Percentiles rank a stretch among this genome's conserved stretches.
Conservation (phyloP, 1,140 invertebrate genomes). For the Solenopsis fugax region DNA sequence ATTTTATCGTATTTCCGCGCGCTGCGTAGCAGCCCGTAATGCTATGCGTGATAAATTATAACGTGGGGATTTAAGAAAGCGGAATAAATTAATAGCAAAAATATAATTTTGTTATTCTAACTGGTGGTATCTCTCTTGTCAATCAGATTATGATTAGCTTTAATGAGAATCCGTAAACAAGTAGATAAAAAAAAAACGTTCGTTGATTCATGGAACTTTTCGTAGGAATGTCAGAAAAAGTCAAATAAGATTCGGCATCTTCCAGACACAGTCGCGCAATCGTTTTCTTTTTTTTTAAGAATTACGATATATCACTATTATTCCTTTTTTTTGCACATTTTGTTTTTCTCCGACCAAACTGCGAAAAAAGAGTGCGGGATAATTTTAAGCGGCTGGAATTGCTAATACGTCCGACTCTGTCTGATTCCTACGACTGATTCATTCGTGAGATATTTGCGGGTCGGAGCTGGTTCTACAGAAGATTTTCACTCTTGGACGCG, state of each 20-base stretch:
- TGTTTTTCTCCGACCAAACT: not conserved
- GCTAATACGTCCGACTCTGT: not conserved
- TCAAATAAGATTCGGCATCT: slow-evolving; percentile 9
- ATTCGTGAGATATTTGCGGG: slow-evolving; percentile 52
- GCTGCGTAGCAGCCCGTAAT: not conserved
- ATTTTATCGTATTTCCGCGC: slow-evolving; percentile 1
- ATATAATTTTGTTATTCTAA: not conserved
- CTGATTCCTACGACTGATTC: slow-evolving; percentile 60
- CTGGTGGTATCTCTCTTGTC: not conserved
- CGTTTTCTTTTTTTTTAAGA: not conserved
- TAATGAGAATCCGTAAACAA: not conserved
- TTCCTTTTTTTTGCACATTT: not conserved
- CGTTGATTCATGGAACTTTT: not conserved
- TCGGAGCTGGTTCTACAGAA: slow-evolving; percentile 40
- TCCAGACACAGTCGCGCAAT: not conserved
- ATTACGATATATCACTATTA: not conserved
- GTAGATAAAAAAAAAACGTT: not conserved
- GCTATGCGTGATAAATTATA: slow-evolving; percentile 4
- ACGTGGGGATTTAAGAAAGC: not conserved
- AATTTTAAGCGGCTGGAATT: not conserved
- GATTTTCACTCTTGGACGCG: slow-evolving; percentile 65
- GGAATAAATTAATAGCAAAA: not conserved
- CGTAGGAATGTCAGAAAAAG: not conserved
- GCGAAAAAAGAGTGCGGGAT: not conserved
- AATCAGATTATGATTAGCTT: not conserved